phyloP scores from a whole-genome alignment of 1,140 invertebrate genomes.

The Euwallacea similis region DNA sequence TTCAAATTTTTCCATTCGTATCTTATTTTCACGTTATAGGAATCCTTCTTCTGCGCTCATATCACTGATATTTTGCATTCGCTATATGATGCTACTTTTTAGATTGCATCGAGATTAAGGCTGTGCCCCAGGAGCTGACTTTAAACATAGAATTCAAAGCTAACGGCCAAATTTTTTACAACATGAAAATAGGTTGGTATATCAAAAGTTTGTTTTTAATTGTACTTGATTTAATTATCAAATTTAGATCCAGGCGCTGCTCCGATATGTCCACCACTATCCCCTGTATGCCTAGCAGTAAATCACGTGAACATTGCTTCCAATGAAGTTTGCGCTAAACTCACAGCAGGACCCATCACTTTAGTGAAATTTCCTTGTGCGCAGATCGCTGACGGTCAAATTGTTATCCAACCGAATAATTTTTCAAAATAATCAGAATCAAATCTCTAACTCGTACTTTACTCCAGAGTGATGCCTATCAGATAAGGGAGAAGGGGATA shows the following conservation, averaged over 20 bases:
- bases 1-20: no score
- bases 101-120: constrained; percentile 32
- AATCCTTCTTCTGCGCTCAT: no score
- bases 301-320: constrained; percentile 36
- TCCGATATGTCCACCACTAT: constrained; percentile 35
- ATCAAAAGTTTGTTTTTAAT: neutral
- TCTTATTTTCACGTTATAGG: no score
- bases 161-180: constrained; percentile 35
- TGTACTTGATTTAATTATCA: constrained; percentile 7
- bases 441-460: neutral
- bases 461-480: neutral
- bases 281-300: constrained; percentile 35
- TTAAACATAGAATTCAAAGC: constrained; percentile 28
- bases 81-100: constrained; percentile 1
- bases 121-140: constrained; percentile 29
- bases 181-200: constrained; percentile 35
- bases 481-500: no score
- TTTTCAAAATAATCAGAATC: neutral
- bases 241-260: constrained; percentile 38
- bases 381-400: constrained; percentile 26
- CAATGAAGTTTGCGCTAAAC: constrained; percentile 36
- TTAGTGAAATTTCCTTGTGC: constrained; percentile 40
- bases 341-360: constrained; percentile 36
- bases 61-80: no score
- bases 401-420: constrained; percentile 11